Conservation (phyloP, 2,797 vertebrate species). For the Aeoliscus strigatus region DNA sequence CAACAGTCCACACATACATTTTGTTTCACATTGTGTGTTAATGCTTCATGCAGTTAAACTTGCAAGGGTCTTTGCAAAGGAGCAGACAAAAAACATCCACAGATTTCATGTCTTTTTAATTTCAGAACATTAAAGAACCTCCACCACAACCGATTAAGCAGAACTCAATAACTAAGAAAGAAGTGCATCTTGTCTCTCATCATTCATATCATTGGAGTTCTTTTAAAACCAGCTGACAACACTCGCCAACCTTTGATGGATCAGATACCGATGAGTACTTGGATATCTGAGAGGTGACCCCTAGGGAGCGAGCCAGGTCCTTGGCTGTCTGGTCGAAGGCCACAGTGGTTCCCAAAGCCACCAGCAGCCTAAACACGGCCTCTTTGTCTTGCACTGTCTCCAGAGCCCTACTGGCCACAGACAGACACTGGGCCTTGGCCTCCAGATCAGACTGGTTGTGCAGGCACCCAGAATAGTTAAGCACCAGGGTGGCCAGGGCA, state of each 20-base stretch:
- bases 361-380: conserved; percentile 94
- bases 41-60: background rate
- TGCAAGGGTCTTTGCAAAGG: conserved; percentile 1
- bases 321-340: conserved; percentile 84
- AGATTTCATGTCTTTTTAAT: conserved; percentile 66
- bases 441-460: conserved; percentile 85
- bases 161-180: conserved; percentile 55
- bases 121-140: conserved; percentile 71
- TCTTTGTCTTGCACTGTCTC: conserved; percentile 95
- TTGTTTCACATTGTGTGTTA: too few species aligned
- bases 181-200: conserved; percentile 30
- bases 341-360: conserved; percentile 93
- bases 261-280: conserved; percentile 87
- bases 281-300: conserved; percentile 89
- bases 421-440: conserved; percentile 95
- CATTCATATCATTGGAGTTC: conserved; percentile 76
- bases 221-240: conserved; percentile 90
- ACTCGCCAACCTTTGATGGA: conserved; percentile 91
- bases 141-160: conserved; percentile 61
- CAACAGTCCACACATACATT: too few species aligned
- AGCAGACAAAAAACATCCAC: conserved; percentile 14
- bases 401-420: conserved; percentile 87
- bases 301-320: conserved; percentile 92
- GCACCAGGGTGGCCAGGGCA: conserved; percentile 89
- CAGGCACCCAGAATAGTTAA: conserved; percentile 92